Conservation (phyloP, 2,113 vertebrate species). For the Pelodiscus sinensis region DNA sequence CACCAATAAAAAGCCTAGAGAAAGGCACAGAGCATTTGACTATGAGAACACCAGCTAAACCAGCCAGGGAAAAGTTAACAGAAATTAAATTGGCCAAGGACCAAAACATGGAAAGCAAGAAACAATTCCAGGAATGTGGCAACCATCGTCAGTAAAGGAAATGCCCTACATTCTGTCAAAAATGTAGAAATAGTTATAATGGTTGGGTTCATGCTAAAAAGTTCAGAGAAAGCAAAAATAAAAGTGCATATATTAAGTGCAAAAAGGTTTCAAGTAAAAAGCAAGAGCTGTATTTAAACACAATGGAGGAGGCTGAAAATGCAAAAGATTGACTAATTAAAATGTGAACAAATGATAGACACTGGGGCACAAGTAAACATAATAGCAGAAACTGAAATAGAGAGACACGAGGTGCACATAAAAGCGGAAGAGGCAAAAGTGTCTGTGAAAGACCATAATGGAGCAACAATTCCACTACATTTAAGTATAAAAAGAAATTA, state of each 20-base stretch:
- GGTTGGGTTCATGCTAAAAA: background rate
- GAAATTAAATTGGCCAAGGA: background rate
- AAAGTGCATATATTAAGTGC: background rate
- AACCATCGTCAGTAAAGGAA: background rate
- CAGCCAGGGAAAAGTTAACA: background rate
- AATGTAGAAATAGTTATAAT: background rate
- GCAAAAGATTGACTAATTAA: background rate
- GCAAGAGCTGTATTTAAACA: background rate
- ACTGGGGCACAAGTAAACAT: background rate
- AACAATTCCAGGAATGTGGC: background rate
- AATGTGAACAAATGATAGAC: background rate
- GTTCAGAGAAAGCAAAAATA: background rate
- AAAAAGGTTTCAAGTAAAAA: background rate
- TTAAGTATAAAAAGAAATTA: background rate
- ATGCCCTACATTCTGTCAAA: background rate
- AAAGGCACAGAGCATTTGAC: background rate
- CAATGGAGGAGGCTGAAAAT: background rate
- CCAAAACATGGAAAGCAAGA: background rate
- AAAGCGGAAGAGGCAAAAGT: background rate
- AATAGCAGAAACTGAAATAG: background rate
- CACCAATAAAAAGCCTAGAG: background rate
- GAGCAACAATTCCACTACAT: background rate
- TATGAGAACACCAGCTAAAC: background rate
- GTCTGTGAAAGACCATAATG: background rate
- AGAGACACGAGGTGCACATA: background rate